These are phyloP conservation scores for Rotaria macrura DNA, from an alignment of 2,888 invertebrate species.

Conservation along the genomic window DNA sequence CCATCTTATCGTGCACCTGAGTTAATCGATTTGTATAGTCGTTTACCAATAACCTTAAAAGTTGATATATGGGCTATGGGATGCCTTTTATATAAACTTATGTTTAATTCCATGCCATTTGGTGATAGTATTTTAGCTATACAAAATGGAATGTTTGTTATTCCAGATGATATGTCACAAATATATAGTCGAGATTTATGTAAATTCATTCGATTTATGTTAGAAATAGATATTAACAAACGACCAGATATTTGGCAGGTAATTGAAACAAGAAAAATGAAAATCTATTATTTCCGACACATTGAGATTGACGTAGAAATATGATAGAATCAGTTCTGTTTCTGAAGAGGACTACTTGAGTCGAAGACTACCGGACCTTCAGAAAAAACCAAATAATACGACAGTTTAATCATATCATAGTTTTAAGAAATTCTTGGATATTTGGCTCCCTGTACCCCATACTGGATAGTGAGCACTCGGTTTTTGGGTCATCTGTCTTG, in stretches of 20 bases:
- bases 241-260: conserved; percentile 73
- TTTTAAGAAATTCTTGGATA: too few relatives aligned
- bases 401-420: too few relatives aligned
- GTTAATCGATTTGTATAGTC: conserved; percentile 80
- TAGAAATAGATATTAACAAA: conserved; percentile 68
- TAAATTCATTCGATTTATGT: conserved; percentile 57
- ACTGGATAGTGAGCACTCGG: too few relatives aligned
- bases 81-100: conserved; percentile 74
- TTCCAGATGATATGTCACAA: conserved; percentile 54
- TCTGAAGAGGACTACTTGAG: too few relatives aligned
- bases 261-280: too few relatives aligned
- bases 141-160: conserved; percentile 72
- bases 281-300: too few relatives aligned
- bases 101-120: conserved; percentile 77
- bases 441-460: too few relatives aligned
- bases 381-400: too few relatives aligned
- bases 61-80: conserved; percentile 65
- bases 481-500: too few relatives aligned
- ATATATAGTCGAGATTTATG: conserved; percentile 26
- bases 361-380: too few relatives aligned
- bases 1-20: conserved; percentile 77
- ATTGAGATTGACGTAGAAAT: too few relatives aligned
- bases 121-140: conserved; percentile 84
- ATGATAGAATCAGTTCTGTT: too few relatives aligned
- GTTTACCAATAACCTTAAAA: conserved; percentile 70